Base-by-base conservation (phyloP, 2,797 vertebrate genomes). In the Chaunax sp. region DNA sequence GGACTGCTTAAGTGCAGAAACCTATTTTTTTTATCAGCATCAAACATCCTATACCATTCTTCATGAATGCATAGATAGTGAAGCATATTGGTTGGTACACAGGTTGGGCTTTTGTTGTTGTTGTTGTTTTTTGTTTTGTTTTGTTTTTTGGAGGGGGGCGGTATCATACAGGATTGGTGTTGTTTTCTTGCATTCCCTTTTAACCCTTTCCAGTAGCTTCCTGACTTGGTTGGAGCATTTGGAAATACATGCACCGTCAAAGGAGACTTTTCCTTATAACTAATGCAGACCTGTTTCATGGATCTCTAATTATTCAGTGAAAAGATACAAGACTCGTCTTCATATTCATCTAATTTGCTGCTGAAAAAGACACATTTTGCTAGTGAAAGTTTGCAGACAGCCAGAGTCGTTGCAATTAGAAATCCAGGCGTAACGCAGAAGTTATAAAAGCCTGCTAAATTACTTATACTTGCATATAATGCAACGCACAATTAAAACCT, bases 391-490 rank as follows among this genome's bases (percentile, higher is more conserved):
- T 3, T 59, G 9, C 40, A 63, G 9, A 23, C 13, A 44, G 33
- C n/a, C n/a, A n/a, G n/a, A n/a, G n/a, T n/a, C n/a, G n/a, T n/a
- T n/a, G n/a, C n/a, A n/a, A n/a, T n/a, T n/a, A n/a, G n/a, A n/a
- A n/a, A n/a, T n/a, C n/a, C n/a, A n/a, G n/a, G n/a, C n/a, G n/a
- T n/a, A n/a, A n/a, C n/a, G n/a, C n/a, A n/a, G 38, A 19, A 3
- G 3, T 11, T 44, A 2, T 9, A 30, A 30, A 30, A 30, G 28
- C 28, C 9, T 30, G 28, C 28, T 30, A 5, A 30, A 30, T n/a
- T n/a, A n/a, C n/a, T n/a, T n/a, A n/a, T n/a, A n/a, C 18, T 19
- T 43, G 6, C n/a, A n/a, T 9, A 28, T 41, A 44, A 28, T 75
- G 28, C 44, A 52, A 22, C 12, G 46, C 18, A 13, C 50, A 44